Evolutionary conservation across 2,888 invertebrate genomes (phyloP), one percentile per base, ranked within the genome.

Genomic region (Agrotis segetum): DNA sequence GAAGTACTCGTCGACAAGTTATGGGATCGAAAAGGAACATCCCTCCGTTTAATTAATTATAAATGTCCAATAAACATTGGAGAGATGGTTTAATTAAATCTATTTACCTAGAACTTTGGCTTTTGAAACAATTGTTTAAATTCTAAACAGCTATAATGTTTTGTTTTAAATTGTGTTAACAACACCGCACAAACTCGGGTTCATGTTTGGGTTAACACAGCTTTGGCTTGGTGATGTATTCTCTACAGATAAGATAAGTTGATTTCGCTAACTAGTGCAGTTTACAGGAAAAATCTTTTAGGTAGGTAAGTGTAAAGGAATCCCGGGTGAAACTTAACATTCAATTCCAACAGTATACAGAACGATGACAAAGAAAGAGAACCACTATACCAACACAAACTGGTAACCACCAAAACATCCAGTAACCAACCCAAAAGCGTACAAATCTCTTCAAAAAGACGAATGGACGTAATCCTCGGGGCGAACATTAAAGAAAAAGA

Each of bases 1-100:
- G 77, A 71, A 81, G 78, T 77, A 72, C 62, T 71, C 66, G 60
- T 74, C 77, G 74, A 76, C 85, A 84, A 85, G 85, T 85, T 88
- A 88, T 87, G 88, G 87, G 86, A 89, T 86, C 85, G 85, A 87
- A 87, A 81, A 77, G 72, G 68, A 69, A 81, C 79, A 83, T 77
- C 68, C 73, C 79, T 73, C 29, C 24, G 68, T 64, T 70, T 81
- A 64, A 77, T 81, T 79, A 73, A 74, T 79, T 78, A 78, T 73
- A 73, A 69, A 14, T 34, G 40, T 40, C 40, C 40, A 19, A 49
- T 73, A 66, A 62, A 77, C 52, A 65, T 70, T 62, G 56, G 64
- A 79, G 53, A 65, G 6, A 53, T 53, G 17, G 11, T 49, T 19
- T 46, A 13, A 2, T 62, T 50, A 63, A 44, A 19, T 50, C 2